Evolutionary conservation across 2,113 vertebrate species (phyloP), one percentile per base, ranked within the genome.

Genomic region (Phyllostomus discolor): DNA sequence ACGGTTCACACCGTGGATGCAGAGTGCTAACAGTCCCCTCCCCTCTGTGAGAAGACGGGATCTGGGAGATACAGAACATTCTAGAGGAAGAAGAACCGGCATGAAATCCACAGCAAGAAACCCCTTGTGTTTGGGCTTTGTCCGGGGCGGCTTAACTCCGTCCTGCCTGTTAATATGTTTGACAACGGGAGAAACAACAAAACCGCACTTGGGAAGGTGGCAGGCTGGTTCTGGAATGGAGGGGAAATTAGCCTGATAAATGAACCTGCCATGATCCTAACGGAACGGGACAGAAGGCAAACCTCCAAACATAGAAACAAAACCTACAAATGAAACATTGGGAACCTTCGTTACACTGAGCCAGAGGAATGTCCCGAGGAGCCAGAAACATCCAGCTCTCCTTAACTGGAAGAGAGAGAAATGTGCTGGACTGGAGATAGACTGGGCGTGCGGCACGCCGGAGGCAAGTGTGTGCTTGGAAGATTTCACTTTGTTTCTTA

Each of bases 1-100:
- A 99, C 99, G 0, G 99, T 99, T 79, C 99, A 99, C 98, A 99
- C 98, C 0, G 99, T 99, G 95, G 99, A 99, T 3, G 99, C 99
- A 0, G 99, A 99, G 72, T 99, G 99, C 99, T 99, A 89, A 95
- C 89, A 1, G 1, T 10, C 62, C 26, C 69, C 73, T 62, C 14
- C 1, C n/a, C 62, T 28, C 84, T 10, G 0, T 0, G 14, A 14
- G 79, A 46, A 35, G 73, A 19, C 0, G 5, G 72, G 50, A 14
- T 9, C 89, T 20, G 35, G 59, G 72, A 54, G 86, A n/a, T 1
- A 0, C 50, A 4, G 66, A 31, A 46, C 52, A 33, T 52, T 83
- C 90, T 14, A 33, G 83, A 69, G 67, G 41, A 50, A 14, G 26
- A n/a, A 26, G 62, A 91, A 35, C 79, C 69, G 5, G 75, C 81